These are phyloP conservation scores for Dexiosoma caninum DNA, from an alignment of 2,888 invertebrate species.

Conservation along the genomic window DNA sequence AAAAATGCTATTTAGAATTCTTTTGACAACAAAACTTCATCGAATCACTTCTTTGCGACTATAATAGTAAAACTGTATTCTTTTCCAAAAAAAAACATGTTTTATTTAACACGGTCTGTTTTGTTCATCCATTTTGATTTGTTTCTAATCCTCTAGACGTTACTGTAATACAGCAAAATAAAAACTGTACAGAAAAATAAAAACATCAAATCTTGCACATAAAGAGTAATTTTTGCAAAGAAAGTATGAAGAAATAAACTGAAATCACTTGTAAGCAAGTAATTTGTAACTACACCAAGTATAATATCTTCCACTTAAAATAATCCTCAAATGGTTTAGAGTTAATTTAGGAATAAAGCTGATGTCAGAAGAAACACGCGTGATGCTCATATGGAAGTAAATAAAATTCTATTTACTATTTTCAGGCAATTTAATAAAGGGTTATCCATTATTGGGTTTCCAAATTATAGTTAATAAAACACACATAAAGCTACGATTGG, in stretches of 20 bases:
- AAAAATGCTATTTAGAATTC: no score
- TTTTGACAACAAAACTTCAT: no score
- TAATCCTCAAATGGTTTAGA: conserved; percentile 67
- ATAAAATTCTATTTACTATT: conserved; percentile 23
- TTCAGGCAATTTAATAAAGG: conserved; percentile 21
- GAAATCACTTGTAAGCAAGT: conserved; percentile 65
- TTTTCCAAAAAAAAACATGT: no score
- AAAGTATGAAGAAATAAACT: conserved; percentile 16
- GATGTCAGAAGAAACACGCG: not conserved
- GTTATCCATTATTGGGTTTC: no score
- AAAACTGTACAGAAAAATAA: not conserved
- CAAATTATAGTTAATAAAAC: no score
- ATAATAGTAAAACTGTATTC: no score
- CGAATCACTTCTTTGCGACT: no score
- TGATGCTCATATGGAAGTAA: not conserved
- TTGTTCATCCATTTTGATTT: conserved; percentile 68
- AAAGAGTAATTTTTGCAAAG: not conserved
- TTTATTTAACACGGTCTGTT: conserved; percentile 27
- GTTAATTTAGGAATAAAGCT: conserved; percentile 43
- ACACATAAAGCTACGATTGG: no score
- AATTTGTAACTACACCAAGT: conserved; percentile 69
- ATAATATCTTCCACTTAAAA: conserved; percentile 74
- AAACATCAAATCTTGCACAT: not conserved
- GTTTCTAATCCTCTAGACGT: conserved; percentile 69
- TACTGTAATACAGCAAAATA: not conserved